phyloP scores from a whole-genome alignment of 2,113 vertebrate species.

The Petroica traversi region DNA sequence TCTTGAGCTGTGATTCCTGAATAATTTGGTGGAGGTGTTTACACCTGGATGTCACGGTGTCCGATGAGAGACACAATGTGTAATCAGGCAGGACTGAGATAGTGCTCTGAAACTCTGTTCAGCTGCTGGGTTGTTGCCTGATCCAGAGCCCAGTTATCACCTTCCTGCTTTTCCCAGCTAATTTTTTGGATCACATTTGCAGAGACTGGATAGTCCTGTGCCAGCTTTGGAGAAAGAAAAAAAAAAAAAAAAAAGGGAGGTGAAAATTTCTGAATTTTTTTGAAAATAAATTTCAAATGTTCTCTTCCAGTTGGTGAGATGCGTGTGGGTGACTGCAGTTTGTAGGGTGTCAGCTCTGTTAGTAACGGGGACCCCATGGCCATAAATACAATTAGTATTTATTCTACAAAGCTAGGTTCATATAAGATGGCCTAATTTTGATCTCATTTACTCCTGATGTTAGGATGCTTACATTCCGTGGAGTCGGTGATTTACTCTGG shows the following conservation, averaged over 20 bases:
- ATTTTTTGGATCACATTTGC: not conserved
- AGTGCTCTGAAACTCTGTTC: not conserved
- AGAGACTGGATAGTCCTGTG: not conserved
- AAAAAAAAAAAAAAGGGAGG: not conserved
- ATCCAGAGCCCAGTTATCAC: not conserved
- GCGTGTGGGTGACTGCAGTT: fast-evolving
- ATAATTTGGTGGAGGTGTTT: not conserved
- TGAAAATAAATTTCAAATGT: not conserved
- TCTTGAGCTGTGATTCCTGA: not conserved
- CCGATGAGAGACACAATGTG: not conserved
- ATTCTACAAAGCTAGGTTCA: not conserved
- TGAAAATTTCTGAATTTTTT: not conserved
- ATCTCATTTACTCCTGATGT: not conserved
- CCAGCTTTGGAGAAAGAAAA: not conserved
- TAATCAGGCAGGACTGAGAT: not conserved
- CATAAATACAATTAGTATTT: not conserved
- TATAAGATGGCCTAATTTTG: not conserved
- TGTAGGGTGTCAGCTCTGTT: not conserved
- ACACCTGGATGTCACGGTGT: not conserved
- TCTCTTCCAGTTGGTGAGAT: not conserved
- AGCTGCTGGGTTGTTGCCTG: not conserved
- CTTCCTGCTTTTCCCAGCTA: not conserved
- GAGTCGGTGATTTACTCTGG: not conserved
- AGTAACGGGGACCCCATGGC: not conserved
- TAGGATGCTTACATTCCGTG: not conserved